Base-by-base conservation (phyloP, 2,888 invertebrate genomes). In the Arctia plantaginis region DNA sequence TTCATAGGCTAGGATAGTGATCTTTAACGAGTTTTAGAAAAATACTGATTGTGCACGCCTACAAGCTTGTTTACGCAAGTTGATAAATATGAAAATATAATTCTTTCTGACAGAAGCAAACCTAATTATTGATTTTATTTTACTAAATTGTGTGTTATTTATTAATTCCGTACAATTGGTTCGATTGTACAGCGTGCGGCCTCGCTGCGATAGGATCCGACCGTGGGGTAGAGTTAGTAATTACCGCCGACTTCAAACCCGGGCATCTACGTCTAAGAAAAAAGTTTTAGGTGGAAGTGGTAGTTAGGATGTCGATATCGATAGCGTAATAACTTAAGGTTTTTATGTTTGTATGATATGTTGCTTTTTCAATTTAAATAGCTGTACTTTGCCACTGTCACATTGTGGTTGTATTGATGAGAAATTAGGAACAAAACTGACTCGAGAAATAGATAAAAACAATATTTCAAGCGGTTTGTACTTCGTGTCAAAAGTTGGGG, bases 131-230 rank as follows among this genome's bases (percentile, higher is more conserved):
- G 88, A n/a, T n/a, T n/a, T n/a, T n/a, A n/a, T n/a, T n/a, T n/a
- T n/a, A n/a, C n/a, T n/a, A n/a, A 90, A 90, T 89, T 90, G 23
- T 80, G 77, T 85, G 86, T 89, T 92, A 91, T 92, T 91, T 93
- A 93, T 93, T 93, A 91, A 87, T 92, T 92, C 91, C 91, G 85
- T 90, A 89, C 93, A 93, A 93, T 94, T 94, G 92, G 81, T 86
- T 91, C 91, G 89, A 91, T 92, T 92, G 93, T 89, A 88, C 88
- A 86, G 59, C 73, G 71, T 73, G 39, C 55, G 47, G 69, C 76
- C 72, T 71, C 51, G 66, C 59, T 71, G 44, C 72, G 47, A 67
- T 82, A 83, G 79, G 73, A 73, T 72, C 72, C 71, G 70, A 71
- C 77, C 83, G 84, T 82, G 80, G 83, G 75, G 79, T 80, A 86